Percentiles rank a stretch among this genome's conserved stretches.
Evolutionary conservation across 35 echinoderm and acorn worm species (phyloP).

Genomic region (Lytechinus pictus): DNA sequence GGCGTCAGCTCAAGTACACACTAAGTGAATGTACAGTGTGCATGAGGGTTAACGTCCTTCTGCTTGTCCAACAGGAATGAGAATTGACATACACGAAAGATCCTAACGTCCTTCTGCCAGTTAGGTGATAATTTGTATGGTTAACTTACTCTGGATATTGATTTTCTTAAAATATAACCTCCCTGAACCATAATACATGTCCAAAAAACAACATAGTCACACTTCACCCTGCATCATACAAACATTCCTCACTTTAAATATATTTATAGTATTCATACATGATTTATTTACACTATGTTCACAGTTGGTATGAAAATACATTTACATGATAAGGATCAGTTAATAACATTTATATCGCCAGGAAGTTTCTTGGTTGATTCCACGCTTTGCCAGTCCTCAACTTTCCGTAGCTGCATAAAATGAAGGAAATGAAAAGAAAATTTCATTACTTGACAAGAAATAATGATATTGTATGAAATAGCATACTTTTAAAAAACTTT

Average conservation of each 20-base stretch:
- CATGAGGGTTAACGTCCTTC: too few species aligned
- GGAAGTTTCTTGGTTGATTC: conserved; percentile 23
- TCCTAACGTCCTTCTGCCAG: too few species aligned
- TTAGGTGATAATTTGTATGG: too few species aligned
- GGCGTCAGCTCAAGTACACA: too few species aligned
- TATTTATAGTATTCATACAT: conserved; percentile 40
- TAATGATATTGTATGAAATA: too few species aligned
- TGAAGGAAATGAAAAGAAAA: background rate
- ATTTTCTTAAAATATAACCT: background rate
- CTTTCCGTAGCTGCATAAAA: conserved; percentile 8
- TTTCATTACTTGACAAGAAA: too few species aligned
- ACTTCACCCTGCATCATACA: conserved; percentile 2
- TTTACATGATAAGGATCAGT: background rate
- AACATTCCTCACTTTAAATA: conserved; percentile 29
- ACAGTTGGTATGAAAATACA: background rate
- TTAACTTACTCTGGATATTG: too few species aligned
- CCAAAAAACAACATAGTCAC: background rate
- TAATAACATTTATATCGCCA: conserved; percentile 27
- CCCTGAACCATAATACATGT: background rate
- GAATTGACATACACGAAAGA: too few species aligned
- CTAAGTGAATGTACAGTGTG: too few species aligned
- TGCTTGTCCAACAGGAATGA: too few species aligned
- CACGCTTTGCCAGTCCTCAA: conserved; percentile 48
- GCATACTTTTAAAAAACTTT: too few species aligned
- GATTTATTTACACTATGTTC: conserved; percentile 33